Percentiles rank a stretch among this genome's conserved stretches.
Conservation (phyloP, 53 echinoderm and acorn worm genomes). For the Stichopus horrens region DNA sequence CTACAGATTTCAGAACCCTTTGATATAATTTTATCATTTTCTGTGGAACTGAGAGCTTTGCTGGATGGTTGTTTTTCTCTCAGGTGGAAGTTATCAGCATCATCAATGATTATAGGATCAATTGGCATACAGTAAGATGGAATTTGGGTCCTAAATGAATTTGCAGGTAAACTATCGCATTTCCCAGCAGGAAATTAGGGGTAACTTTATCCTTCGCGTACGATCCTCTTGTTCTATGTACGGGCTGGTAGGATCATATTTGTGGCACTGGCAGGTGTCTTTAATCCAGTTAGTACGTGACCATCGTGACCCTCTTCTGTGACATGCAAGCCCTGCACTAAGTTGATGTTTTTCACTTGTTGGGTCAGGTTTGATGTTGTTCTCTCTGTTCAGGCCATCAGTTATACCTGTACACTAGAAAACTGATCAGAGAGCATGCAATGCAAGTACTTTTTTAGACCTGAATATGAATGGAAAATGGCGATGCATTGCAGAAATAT, state of each 20-base stretch:
- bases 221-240: not conserved
- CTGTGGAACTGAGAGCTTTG: too few species aligned
- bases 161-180: conserved; percentile 15
- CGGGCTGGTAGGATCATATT: not conserved
- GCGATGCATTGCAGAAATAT: too few species aligned
- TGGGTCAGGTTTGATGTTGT: too few species aligned
- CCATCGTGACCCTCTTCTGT: not conserved
- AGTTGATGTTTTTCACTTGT: too few species aligned
- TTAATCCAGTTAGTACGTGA: not conserved
- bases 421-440: too few species aligned
- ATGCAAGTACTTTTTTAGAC: too few species aligned
- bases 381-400: too few species aligned
- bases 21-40: too few species aligned
- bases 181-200: conserved; percentile 12
- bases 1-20: too few species aligned
- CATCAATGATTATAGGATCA: conserved; percentile 15
- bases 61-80: not conserved
- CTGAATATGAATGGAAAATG: too few species aligned
- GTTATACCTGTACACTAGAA: too few species aligned
- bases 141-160: conserved; percentile 25
- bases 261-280: conserved; percentile 23
- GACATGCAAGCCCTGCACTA: not conserved
- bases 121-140: not conserved
- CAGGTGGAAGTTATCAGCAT: conserved; percentile 28
- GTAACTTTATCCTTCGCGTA: not conserved